Evolutionary conservation across 2,888 invertebrate species (phyloP).

Genomic region (Orthonevra nobilis): DNA sequence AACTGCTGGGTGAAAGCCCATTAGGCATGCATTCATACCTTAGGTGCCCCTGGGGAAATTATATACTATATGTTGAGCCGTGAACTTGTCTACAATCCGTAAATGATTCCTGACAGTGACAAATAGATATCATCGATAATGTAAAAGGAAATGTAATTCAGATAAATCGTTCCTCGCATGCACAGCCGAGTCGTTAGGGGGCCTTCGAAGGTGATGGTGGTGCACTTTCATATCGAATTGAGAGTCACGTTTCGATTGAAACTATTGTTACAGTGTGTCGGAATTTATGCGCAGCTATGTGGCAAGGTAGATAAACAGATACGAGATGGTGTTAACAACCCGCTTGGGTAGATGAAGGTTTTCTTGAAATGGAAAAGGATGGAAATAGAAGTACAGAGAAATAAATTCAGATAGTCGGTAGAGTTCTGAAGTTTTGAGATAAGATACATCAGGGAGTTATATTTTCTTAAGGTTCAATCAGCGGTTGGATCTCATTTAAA

Average conservation of each 20-base stretch:
- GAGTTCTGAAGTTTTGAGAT: too few species aligned
- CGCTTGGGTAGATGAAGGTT: too few species aligned
- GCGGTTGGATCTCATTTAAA: too few species aligned
- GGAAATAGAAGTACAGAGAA: too few species aligned
- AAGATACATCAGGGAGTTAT: too few species aligned
- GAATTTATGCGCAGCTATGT: too few species aligned
- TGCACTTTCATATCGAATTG: slow-evolving; percentile 16
- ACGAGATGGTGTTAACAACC: too few species aligned
- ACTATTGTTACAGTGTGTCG: too few species aligned
- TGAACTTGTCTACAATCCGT: slow-evolving; percentile 24
- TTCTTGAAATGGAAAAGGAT: too few species aligned
- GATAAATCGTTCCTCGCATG: slow-evolving; percentile 29
- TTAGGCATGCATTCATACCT: slow-evolving; percentile 27
- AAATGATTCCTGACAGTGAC: slow-evolving; percentile 53
- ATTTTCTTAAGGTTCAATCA: too few species aligned
- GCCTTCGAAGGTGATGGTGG: slow-evolving; percentile 1
- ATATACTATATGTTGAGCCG: slow-evolving; percentile 1
- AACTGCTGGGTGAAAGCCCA: slow-evolving; percentile 23
- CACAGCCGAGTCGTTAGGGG: slow-evolving; percentile 7
- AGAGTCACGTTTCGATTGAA: slow-evolving; percentile 19
- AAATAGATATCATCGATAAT: slow-evolving; percentile 53
- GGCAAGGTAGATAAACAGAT: too few species aligned
- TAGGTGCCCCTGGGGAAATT: background rate
- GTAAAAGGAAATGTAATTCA: slow-evolving; percentile 33
- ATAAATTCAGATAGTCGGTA: too few species aligned